Percentiles rank a stretch among this genome's conserved stretches.
Evolutionary conservation across 2,888 invertebrate species (phyloP).

Genomic region (Sesia bembeciformis): DNA sequence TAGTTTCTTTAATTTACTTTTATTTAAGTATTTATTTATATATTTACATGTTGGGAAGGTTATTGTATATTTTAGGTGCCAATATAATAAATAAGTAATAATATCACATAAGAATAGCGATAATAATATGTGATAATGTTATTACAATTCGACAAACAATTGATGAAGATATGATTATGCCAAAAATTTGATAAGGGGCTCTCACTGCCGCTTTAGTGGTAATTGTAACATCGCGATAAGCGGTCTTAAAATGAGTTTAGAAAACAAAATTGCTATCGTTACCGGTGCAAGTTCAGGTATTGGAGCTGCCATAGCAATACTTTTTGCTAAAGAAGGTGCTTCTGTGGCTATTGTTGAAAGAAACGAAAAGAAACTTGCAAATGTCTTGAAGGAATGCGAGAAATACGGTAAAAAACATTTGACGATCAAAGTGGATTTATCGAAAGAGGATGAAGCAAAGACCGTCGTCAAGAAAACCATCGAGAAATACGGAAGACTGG

Average conservation of each 20-base stretch:
- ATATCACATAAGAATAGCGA: too few relatives aligned
- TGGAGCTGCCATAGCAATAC: constrained; percentile 76
- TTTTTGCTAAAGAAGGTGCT: constrained; percentile 77
- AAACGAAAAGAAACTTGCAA: constrained; percentile 76
- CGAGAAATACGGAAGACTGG: constrained; percentile 23
- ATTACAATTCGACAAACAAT: too few relatives aligned
- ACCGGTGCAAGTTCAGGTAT: constrained; percentile 82
- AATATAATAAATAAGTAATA: too few relatives aligned
- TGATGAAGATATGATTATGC: too few relatives aligned
- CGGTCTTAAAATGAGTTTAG: neutral
- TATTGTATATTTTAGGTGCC: too few relatives aligned
- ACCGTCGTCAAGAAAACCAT: constrained; percentile 22
- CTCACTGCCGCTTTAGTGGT: too few relatives aligned
- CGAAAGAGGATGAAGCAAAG: constrained; percentile 21
- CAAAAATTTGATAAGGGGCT: too few relatives aligned
- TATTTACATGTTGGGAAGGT: too few relatives aligned
- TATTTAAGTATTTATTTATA: too few relatives aligned
- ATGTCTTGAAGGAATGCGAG: constrained; percentile 48
- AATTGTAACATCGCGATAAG: neutral
- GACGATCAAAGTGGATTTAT: constrained; percentile 24
- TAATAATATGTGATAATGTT: too few relatives aligned
- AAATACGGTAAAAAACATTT: constrained; percentile 17
- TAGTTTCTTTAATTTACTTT: too few relatives aligned
- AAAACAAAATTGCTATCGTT: constrained; percentile 67
- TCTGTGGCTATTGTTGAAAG: constrained; percentile 76